A percentile compares a stretch with the other conserved stretches of the same genome.
Conservation (phyloP, 1,140 invertebrate genomes). For the Neelides sp. region DNA sequence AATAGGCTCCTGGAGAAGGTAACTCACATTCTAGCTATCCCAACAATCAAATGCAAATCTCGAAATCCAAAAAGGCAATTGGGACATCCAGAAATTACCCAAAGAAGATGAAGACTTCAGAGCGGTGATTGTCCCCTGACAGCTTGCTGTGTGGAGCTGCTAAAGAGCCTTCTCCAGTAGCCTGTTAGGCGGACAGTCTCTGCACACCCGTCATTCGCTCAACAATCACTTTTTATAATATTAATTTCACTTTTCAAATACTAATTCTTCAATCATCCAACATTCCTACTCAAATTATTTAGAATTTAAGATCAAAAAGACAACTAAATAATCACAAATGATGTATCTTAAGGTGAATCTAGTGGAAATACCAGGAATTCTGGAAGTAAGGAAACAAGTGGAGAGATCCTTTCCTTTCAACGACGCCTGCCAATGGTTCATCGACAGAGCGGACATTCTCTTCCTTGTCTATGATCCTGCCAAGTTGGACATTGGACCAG, state of each 20-base stretch:
- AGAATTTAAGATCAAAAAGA: too few species aligned
- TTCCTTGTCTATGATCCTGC: conserved; percentile 89
- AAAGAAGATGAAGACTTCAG: neutral
- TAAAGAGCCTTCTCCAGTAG: conserved; percentile 36
- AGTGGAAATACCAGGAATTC: conserved; percentile 87
- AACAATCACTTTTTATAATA: neutral
- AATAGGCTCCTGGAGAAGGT: conserved; percentile 81
- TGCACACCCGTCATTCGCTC: conserved; percentile 9
- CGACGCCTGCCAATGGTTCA: conserved; percentile 92
- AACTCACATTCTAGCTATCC: conserved; percentile 23
- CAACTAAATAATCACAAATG: too few species aligned
- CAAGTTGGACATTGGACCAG: conserved; percentile 84
- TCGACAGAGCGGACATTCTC: conserved; percentile 86
- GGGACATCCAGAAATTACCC: neutral
- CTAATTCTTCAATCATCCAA: neutral
- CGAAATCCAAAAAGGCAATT: neutral
- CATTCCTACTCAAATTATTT: neutral
- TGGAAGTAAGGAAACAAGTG: conserved; percentile 84
- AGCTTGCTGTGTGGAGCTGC: conserved; percentile 34
- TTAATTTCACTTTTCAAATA: neutral
- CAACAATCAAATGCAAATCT: neutral
- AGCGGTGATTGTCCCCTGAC: conserved; percentile 32
- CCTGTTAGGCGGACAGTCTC: conserved; percentile 35
- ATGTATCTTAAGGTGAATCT: conserved; percentile 79
- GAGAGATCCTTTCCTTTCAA: conserved; percentile 87